These are phyloP conservation scores for Oikopleura vanhoeffeni DNA, from an alignment of 23 tunicate genomes.

Conservation along the genomic window DNA sequence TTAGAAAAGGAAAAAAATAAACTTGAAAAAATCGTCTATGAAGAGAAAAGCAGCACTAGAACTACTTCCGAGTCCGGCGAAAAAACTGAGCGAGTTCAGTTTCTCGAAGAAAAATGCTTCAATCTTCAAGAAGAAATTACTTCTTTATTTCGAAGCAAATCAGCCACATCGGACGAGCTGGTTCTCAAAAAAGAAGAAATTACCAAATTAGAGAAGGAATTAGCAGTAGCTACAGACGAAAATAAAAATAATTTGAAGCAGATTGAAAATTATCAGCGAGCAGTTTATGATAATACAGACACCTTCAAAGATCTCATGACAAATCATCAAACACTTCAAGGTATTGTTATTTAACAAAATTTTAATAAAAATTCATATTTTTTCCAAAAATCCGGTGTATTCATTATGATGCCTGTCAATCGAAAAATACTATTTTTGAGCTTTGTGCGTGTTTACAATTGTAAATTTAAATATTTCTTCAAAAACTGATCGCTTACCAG, in stretches of 20 bases:
- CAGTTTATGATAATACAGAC: background rate
- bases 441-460: too few relatives aligned
- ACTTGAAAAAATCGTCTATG: background rate
- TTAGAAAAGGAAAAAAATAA: background rate
- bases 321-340: background rate
- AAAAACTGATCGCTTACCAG: too few relatives aligned
- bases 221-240: too few relatives aligned
- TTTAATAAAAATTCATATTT: too few relatives aligned
- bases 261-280: background rate
- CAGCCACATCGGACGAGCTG: background rate
- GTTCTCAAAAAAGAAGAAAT: background rate
- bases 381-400: too few relatives aligned
- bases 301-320: background rate
- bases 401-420: too few relatives aligned
- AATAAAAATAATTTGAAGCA: background rate
- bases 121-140: background rate
- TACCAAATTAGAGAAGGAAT: too few relatives aligned
- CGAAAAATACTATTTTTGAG: too few relatives aligned
- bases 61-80: background rate
- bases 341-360: too few relatives aligned
- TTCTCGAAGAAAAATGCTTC: background rate
- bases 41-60: background rate
- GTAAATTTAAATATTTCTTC: too few relatives aligned
- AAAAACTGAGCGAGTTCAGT: background rate
- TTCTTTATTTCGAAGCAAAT: background rate